Evolutionary conservation across 2,797 vertebrate genomes (phyloP), one percentile per base, ranked within the genome.

Genomic region (Lepus townsendii): DNA sequence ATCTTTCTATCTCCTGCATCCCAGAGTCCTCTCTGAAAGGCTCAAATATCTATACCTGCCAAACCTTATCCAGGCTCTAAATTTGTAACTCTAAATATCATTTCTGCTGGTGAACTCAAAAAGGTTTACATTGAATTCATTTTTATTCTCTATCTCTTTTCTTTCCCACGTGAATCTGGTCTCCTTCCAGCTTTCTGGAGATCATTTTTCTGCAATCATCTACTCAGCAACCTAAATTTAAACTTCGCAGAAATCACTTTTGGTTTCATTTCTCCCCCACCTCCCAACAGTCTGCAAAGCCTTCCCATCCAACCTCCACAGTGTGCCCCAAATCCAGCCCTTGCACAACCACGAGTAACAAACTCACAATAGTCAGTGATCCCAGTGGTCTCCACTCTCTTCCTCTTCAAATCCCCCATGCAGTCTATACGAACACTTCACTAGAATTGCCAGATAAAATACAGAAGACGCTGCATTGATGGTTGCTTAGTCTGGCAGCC

Each of bases 71-170:
- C 30, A 16, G 27, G 14, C 8, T 88, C 65, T 65, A 80, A 83
- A 68, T 1, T 5, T 60, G 16, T n/a, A 76, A 66, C 57, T 78
- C 52, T 88, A 78, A 69, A 47, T 88, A 77, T 63, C 38, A 80
- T 88, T 86, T 90, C 60, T 13, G 66, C 20, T 35, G 20, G 4
- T 69, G 75, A 97, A 83, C 20, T 76, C 1, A 69, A 88, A 90
- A 76, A 92, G 20, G 24, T 62, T 91, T 92, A 76, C 30, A 60
- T 0, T 30, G 38, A 90, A 90, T 4, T 57, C 17, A 69, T 60
- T 77, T 90, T 84, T 17, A 63, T 90, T 83, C 57, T 84, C 10
- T 1, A 11, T 68, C 60, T 1, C 35, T 73, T 87, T 66, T 19
- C 7, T 87, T 38, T 72, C 10, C 47, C 27, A 24, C 22, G 42